Percentiles rank a stretch among this genome's conserved stretches.
These are phyloP conservation scores for Spilarctia lutea DNA, from an alignment of 2,888 invertebrate genomes.

Conservation along the genomic window DNA sequence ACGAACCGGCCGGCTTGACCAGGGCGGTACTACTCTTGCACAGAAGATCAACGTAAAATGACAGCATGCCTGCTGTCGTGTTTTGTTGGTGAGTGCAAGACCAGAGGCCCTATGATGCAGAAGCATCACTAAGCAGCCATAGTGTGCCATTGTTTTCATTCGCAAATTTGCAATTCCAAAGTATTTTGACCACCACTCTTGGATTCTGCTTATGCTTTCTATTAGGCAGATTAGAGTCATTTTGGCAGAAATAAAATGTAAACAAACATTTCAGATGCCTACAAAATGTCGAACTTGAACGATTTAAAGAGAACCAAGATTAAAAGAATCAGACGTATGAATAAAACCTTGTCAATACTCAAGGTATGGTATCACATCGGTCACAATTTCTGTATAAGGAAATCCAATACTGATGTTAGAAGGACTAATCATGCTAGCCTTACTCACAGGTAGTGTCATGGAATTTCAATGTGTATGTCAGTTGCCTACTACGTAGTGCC, in stretches of 20 bases:
- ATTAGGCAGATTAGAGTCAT: too few relatives aligned
- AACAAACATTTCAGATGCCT: neutral
- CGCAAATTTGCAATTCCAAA: too few relatives aligned
- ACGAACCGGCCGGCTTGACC: too few relatives aligned
- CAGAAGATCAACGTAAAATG: too few relatives aligned
- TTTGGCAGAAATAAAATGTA: neutral
- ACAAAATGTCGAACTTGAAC: neutral
- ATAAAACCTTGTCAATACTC: conserved; percentile 19
- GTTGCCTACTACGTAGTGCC: conserved; percentile 58
- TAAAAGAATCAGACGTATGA: neutral
- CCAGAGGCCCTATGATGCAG: too few relatives aligned
- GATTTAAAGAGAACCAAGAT: neutral
- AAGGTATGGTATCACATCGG: conserved; percentile 22
- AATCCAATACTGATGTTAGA: conserved; percentile 49
- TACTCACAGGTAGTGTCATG: conserved; percentile 62
- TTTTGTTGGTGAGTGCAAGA: too few relatives aligned
- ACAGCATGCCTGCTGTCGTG: too few relatives aligned
- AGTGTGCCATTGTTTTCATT: too few relatives aligned
- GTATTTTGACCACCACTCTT: too few relatives aligned
- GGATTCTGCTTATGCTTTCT: too few relatives aligned
- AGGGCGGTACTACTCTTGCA: too few relatives aligned
- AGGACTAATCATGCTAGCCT: conserved; percentile 56
- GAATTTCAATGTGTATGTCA: conserved; percentile 75
- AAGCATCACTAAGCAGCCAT: too few relatives aligned
- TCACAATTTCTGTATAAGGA: conserved; percentile 56